phyloP scores from a whole-genome alignment of 2,888 invertebrate species.

The Phaedon cochleariae region DNA sequence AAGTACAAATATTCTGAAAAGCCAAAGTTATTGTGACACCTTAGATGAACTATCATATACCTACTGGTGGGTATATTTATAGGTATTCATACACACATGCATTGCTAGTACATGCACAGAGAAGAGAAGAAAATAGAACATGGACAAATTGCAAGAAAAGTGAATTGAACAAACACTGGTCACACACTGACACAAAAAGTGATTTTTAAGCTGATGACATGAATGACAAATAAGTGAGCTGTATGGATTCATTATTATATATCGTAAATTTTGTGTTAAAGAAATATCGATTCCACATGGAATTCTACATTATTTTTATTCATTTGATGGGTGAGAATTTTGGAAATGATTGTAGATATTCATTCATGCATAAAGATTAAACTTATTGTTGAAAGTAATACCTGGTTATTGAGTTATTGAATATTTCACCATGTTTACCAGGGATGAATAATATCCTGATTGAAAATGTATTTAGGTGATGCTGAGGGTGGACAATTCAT shows the following conservation, averaged over 20 bases:
- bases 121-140: constrained; percentile 55
- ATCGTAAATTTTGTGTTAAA: background rate
- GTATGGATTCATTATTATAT: background rate
- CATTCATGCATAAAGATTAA: too few relatives aligned
- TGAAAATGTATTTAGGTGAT: too few relatives aligned
- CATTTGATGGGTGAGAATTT: background rate
- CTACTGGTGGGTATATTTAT: background rate
- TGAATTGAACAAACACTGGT: constrained; percentile 51
- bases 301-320: constrained; percentile 19
- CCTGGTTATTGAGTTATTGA: too few relatives aligned
- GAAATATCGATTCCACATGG: constrained; percentile 37
- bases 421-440: too few relatives aligned
- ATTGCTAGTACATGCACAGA: constrained; percentile 53
- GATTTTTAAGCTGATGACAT: constrained; percentile 36
- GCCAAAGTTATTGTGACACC: background rate
- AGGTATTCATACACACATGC: constrained; percentile 44
- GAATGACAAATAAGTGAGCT: constrained; percentile 19
- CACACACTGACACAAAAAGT: constrained; percentile 54
- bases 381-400: too few relatives aligned
- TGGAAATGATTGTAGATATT: background rate
- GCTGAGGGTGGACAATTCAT: too few relatives aligned
- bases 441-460: too few relatives aligned
- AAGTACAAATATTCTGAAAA: too few relatives aligned
- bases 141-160: constrained; percentile 54
- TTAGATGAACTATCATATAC: background rate